Percentiles rank a stretch among this genome's conserved stretches.
These are phyloP conservation scores for Phalacrocorax carbo DNA, from an alignment of 2,113 vertebrate genomes.

Conservation along the genomic window DNA sequence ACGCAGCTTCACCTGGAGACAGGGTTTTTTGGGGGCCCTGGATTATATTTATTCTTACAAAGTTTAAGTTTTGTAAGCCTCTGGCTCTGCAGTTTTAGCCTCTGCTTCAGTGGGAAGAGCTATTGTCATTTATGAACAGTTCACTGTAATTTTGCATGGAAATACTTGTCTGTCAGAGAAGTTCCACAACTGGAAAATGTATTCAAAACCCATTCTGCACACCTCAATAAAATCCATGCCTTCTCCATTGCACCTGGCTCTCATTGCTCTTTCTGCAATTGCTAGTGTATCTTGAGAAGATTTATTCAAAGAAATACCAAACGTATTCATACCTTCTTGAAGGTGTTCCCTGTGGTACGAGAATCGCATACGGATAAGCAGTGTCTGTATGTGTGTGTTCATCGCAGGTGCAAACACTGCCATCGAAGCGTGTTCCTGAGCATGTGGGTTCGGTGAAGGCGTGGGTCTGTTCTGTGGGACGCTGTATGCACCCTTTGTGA, in stretches of 20 bases:
- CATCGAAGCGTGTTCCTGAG: fast-evolving
- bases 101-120: background rate
- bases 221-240: background rate
- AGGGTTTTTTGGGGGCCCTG: fast-evolving
- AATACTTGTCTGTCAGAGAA: background rate
- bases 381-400: fast-evolving
- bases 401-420: background rate
- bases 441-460: background rate
- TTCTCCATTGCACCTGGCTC: background rate
- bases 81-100: background rate
- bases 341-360: background rate
- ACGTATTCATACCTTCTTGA: background rate
- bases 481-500: background rate
- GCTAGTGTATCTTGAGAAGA: background rate
- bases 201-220: background rate
- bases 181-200: background rate
- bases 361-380: background rate
- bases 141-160: background rate
- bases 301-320: background rate
- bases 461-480: fast-evolving
- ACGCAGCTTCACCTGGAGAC: background rate
- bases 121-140: background rate
- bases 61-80: background rate
- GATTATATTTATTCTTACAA: background rate
- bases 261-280: background rate